Evolutionary conservation across 2,113 vertebrate genomes (phyloP).

Genomic region (Paramisgurnus dabryanus): DNA sequence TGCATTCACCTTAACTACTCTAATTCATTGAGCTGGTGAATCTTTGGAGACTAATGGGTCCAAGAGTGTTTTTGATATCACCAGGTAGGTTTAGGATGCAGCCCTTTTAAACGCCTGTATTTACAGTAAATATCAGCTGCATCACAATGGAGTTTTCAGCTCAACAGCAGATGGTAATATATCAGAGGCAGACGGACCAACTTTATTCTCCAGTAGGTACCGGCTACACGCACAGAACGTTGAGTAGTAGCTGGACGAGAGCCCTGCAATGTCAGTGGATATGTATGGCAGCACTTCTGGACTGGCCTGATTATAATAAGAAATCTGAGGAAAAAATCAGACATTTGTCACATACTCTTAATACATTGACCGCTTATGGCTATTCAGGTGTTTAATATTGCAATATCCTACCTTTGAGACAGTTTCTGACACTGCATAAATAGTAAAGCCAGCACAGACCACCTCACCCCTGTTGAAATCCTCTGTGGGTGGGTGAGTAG

Average conservation of each 20-base stretch:
- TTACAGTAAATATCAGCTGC: not conserved
- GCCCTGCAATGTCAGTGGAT: conserved; percentile 85
- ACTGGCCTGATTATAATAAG: conserved; percentile 91
- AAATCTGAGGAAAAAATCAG: conserved; percentile 71
- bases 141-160: not conserved
- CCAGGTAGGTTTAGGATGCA: too few species aligned
- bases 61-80: too few species aligned
- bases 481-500: conserved; percentile 68
- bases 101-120: too few species aligned
- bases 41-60: too few species aligned
- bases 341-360: not conserved
- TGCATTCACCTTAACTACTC: too few species aligned
- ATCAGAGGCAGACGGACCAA: not conserved
- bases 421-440: conserved; percentile 77
- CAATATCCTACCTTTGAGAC: conserved; percentile 76
- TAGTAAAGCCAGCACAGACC: conserved; percentile 89
- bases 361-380: too few species aligned
- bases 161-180: not conserved
- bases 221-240: conserved; percentile 81
- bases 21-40: too few species aligned
- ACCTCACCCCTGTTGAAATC: conserved; percentile 82
- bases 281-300: conserved; percentile 85
- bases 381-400: conserved; percentile 14
- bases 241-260: conserved; percentile 86
- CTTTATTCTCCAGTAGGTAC: conserved; percentile 82